A percentile compares a stretch with the other conserved stretches of the same genome.
Evolutionary conservation across 2,113 vertebrate species (phyloP).

Genomic region (Montifringilla adamsi): DNA sequence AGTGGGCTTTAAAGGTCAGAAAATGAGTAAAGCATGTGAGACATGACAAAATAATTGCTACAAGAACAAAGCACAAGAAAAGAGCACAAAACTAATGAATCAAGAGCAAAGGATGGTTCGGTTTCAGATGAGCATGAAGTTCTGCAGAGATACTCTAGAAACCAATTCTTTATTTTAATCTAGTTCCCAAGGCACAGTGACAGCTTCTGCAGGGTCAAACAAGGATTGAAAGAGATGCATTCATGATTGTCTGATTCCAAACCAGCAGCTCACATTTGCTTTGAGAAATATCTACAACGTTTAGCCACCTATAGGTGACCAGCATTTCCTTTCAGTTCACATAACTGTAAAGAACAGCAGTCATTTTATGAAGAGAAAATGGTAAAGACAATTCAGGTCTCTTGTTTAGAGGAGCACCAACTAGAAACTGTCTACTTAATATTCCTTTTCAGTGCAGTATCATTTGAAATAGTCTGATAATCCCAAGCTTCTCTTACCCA

Average conservation of each 20-base stretch:
- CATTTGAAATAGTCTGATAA: background rate
- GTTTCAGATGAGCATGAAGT: background rate
- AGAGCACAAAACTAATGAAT: background rate
- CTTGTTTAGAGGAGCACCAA: background rate
- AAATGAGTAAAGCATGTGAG: background rate
- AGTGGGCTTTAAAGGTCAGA: background rate
- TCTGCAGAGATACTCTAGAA: background rate
- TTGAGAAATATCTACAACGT: background rate
- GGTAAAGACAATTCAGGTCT: background rate
- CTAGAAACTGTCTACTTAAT: background rate
- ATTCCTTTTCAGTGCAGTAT: background rate
- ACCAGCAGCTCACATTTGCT: background rate
- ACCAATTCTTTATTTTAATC: background rate
- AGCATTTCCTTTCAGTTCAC: background rate
- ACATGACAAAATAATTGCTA: background rate
- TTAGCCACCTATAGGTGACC: background rate
- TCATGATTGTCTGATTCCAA: background rate
- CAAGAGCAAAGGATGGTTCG: background rate
- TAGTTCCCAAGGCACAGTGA: background rate
- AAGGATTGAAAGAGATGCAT: background rate
- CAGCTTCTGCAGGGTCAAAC: background rate
- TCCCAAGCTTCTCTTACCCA: conserved; percentile 76
- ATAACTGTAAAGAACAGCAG: background rate
- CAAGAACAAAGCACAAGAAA: background rate
- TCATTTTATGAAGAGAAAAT: background rate